Base-by-base conservation (phyloP, 2,113 vertebrate genomes). In the Apus apus region DNA sequence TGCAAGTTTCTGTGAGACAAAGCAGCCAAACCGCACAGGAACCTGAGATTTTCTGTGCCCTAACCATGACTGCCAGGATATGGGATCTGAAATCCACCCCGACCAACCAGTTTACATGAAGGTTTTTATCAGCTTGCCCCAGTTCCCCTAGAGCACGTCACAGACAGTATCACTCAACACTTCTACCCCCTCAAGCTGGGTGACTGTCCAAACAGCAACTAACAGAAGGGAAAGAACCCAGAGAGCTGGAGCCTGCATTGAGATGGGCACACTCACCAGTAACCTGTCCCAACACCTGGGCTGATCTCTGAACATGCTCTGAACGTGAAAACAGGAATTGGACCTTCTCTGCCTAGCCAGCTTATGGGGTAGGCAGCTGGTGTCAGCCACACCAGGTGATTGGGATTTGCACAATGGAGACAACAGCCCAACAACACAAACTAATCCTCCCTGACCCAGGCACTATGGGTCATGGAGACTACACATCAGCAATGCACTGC, bases 371-470 rank as follows among this genome's bases (percentile, higher is more conserved):
- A 43, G 13, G 15, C n/a, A 70, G 22, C 20, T 6, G 17, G 26
- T 32, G 65, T 29, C 32, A 65, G 25, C 27, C 70, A 45, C 53
- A 65, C 9, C 2, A 11, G 20, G 38, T 1, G 5, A 43, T 1
- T 1, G 15, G 19, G 29, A 27, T 36, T 53, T 18, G 56, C 17
- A 61, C 13, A 5, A 67, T 4, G 9, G 11, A 65, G 21, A 51
- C 25, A 60, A 21, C 18, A 3, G 2, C 3, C 2, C 45, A 46
- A 18, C 0, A 0, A 86, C 48, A 72, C 61, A 61, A 73, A 36
- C 77, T 34, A 53, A 65, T 13, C 46, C 38, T 32, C 38, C 51
- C 19, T 0, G 1, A 72, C 34, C 29, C 10, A 3, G 43, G 29
- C 68, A 86, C 23, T 21, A 25, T 0, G 6, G 32, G 6, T 53